Evolutionary conservation across 2,888 invertebrate genomes (phyloP), one percentile per base, ranked within the genome.

Genomic region (Brachypalpus laphriformis): DNA sequence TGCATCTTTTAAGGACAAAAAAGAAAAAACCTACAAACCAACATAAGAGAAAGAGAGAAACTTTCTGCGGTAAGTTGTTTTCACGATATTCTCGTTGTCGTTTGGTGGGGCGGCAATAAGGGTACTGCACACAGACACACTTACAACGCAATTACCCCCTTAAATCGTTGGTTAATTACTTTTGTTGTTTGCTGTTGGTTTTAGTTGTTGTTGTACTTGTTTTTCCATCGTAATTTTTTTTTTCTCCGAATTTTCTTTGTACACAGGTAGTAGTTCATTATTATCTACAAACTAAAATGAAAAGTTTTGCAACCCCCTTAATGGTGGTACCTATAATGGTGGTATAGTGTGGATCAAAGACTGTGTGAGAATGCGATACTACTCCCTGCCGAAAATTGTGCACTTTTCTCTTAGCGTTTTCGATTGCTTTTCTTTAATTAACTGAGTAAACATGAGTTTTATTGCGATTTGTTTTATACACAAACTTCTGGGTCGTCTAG

Each of bases 141-240:
- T 75, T 63, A 59, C 83, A 66, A 76, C 65, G 71, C 85, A 85
- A 85, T 85, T 85, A 85, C 75, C 81, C 75, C 81, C 85, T 81
- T 81, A 81, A 85, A 85, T 85, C 85, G 81, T 75, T 81, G 81
- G 85, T 85, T 85, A 85, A 85, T 85, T 85, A 85, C 85, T 85
- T 85, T 85, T 85, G 85, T 75, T 85, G 85, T 80, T 85, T 85
- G 85, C 71, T 76, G 57, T 59, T 66, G 51, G 70, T 75, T 37
- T 80, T 25, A 54, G 18, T 54, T 68, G 47, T 68, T 78, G 22
- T 68, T 61, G 18, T 47, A n/a, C 42, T 28, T 49, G 34, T 71
- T 65, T 77, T 77, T 51, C 65, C 34, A 18, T 16, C 59, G 25
- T 59, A 45, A 70, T 40, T 56, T 40, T 57, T 45, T 31, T 40